phyloP scores from a whole-genome alignment of 2,888 invertebrate genomes.

The Resseliella maxima region DNA sequence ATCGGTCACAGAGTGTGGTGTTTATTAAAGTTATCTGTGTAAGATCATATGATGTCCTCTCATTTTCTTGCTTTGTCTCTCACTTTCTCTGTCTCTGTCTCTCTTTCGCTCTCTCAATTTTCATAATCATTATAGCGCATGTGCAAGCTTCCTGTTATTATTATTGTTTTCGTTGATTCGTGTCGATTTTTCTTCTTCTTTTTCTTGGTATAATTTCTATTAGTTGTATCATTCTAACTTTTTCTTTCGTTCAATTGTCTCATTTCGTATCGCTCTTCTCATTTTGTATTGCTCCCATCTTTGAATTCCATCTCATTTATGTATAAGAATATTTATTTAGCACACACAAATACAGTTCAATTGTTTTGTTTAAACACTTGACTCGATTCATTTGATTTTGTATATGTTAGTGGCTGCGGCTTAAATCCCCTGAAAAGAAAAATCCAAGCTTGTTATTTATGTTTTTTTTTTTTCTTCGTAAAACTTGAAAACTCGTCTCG shows the following conservation, averaged over 20 bases:
- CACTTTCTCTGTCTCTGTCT: neutral
- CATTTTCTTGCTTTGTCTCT: neutral
- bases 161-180: conserved; percentile 26
- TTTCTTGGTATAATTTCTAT: neutral
- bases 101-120: neutral
- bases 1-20: neutral
- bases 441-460: neutral
- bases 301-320: conserved; percentile 45
- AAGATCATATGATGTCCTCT: neutral
- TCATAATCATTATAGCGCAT: neutral
- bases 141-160: conserved; percentile 40
- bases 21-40: neutral
- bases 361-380: neutral
- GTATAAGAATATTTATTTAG: conserved; percentile 23
- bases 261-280: neutral
- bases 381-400: neutral
- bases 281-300: neutral
- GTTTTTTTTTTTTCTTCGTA: neutral
- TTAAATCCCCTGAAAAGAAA: neutral
- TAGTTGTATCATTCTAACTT: neutral
- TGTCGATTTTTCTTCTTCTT: neutral
- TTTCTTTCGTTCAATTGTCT: neutral
- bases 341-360: neutral
- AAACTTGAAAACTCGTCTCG: neutral
- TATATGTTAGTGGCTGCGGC: neutral